Evolutionary conservation across 2,797 vertebrate genomes (phyloP).

Genomic region (Nothura maculosa): DNA sequence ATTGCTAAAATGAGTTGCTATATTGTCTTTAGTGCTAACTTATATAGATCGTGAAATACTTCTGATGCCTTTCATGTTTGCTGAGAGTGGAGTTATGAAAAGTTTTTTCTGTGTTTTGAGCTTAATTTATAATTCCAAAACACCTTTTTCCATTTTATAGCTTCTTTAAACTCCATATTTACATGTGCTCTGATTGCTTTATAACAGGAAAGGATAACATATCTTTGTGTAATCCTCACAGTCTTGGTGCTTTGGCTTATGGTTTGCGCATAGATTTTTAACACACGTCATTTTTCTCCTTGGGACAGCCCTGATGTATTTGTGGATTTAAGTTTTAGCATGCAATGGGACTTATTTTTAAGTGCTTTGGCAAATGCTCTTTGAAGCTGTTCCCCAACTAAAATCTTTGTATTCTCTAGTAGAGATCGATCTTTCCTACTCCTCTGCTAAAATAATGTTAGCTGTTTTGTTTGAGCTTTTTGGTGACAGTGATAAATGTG

Average conservation of each 20-base stretch:
- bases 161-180: background rate
- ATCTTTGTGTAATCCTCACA: background rate
- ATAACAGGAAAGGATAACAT: background rate
- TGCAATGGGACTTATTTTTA: background rate
- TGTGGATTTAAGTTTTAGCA: background rate
- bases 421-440: background rate
- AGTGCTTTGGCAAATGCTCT: background rate
- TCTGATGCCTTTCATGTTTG: background rate
- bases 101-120: background rate
- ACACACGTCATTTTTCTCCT: background rate
- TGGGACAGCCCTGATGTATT: background rate
- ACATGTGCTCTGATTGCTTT: background rate
- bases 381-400: background rate
- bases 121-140: background rate
- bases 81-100: background rate
- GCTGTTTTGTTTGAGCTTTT: background rate
- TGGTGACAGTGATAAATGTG: background rate
- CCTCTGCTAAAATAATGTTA: background rate
- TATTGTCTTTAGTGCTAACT: background rate
- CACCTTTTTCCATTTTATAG: background rate
- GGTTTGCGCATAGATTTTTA: background rate
- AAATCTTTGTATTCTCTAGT: background rate
- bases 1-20: background rate
- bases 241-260: background rate
- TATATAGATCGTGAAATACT: background rate